Conservation (phyloP, 2,888 invertebrate genomes). For the Ecliptopera silaceata region DNA sequence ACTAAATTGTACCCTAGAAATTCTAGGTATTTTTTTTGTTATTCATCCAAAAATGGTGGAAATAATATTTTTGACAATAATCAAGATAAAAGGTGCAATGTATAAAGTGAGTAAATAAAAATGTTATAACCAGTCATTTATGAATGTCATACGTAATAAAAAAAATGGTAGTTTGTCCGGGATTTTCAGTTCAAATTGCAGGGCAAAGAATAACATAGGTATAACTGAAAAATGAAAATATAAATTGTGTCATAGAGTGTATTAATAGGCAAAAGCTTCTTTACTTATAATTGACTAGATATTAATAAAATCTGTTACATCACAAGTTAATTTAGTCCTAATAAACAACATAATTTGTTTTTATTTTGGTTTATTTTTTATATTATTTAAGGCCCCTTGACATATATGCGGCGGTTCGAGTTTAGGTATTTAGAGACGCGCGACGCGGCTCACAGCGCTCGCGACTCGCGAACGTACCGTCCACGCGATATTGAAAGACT, state of each 20-base stretch:
- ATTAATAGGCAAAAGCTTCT: slow-evolving; percentile 32
- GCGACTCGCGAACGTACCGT: too few relatives aligned
- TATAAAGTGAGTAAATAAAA: slow-evolving; percentile 51
- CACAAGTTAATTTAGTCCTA: slow-evolving; percentile 75
- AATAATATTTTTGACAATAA: neutral
- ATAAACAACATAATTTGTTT: slow-evolving; percentile 68
- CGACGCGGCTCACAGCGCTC: too few relatives aligned
- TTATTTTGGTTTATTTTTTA: slow-evolving; percentile 41
- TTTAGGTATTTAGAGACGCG: too few relatives aligned
- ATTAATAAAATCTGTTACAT: slow-evolving; percentile 49
- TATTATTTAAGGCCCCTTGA: neutral
- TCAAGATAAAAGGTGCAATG: slow-evolving; percentile 3
- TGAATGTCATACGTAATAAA: slow-evolving; percentile 41
- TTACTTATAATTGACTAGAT: slow-evolving; percentile 34
- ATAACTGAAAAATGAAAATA: slow-evolving; percentile 4
- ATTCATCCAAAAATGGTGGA: too few relatives aligned
- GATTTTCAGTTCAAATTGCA: slow-evolving; percentile 10
- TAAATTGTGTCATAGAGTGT: slow-evolving; percentile 13
- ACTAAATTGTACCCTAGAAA: too few relatives aligned
- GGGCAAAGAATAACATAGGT: neutral
- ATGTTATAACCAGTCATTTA: slow-evolving; percentile 72
- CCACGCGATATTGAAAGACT: too few relatives aligned
- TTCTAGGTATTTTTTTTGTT: too few relatives aligned
- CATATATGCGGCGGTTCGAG: neutral
- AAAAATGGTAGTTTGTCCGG: slow-evolving; percentile 30